These are phyloP conservation scores for Actenoides hombroni DNA, from an alignment of 2,113 vertebrate genomes.

Conservation along the genomic window DNA sequence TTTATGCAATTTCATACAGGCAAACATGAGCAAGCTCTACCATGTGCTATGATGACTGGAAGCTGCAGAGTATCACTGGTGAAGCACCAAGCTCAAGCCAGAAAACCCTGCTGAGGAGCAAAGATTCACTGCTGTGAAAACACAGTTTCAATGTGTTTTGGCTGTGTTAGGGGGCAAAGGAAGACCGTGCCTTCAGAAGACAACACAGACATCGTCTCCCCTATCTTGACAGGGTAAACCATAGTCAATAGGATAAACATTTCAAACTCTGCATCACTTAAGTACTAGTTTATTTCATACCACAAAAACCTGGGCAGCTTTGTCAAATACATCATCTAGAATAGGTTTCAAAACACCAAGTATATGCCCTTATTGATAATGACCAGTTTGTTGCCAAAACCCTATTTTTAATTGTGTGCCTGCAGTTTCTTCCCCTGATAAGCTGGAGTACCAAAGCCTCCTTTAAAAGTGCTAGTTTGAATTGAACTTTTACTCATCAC, in stretches of 20 bases:
- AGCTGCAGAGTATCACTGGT: not conserved
- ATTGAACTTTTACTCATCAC: not conserved
- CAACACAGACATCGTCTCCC: not conserved
- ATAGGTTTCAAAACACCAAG: not conserved
- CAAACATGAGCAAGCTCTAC: not conserved
- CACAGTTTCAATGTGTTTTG: not conserved
- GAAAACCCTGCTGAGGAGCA: not conserved
- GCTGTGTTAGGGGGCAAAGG: not conserved
- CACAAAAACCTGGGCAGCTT: not conserved
- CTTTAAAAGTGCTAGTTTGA: not conserved
- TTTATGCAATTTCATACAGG: not conserved
- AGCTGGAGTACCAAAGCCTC: not conserved
- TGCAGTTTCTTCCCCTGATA: not conserved
- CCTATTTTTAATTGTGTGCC: not conserved
- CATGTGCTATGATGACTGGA: not conserved
- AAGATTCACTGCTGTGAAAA: not conserved
- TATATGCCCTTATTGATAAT: not conserved
- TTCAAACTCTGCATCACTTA: not conserved
- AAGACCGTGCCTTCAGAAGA: not conserved
- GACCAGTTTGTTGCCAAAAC: not conserved
- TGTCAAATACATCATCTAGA: not conserved
- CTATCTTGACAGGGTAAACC: not conserved
- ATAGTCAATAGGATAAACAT: not conserved
- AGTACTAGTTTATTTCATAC: not conserved
- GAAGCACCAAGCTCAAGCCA: not conserved